Conservation (phyloP, 1,140 invertebrate species). For the Caerostris darwini region DNA sequence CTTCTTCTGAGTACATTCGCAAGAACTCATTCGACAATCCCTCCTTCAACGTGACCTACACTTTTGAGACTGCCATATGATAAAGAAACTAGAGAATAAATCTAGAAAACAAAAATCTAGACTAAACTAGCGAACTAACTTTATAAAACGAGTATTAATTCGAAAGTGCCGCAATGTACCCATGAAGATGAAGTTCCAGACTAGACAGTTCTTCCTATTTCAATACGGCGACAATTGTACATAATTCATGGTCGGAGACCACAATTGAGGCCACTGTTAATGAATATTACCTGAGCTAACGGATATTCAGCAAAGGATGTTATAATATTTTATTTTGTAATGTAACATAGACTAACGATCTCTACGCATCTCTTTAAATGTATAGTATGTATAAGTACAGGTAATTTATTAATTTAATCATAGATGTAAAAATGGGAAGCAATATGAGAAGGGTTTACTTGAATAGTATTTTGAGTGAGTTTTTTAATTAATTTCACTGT, state of each 20-base stretch:
- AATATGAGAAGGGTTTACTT: not conserved
- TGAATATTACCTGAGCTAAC: not conserved
- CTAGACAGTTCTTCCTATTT: constrained; percentile 29
- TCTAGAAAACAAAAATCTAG: not conserved
- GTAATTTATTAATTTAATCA: not conserved
- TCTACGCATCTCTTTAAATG: not conserved
- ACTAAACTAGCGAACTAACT: no score
- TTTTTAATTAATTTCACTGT: not conserved
- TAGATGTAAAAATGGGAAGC: not conserved
- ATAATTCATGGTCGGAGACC: not conserved
- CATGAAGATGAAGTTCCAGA: constrained; percentile 2
- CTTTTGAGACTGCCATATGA: constrained; percentile 78
- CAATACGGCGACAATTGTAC: constrained; percentile 44
- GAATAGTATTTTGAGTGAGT: not conserved
- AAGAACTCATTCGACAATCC: constrained; percentile 79
- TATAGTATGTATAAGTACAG: not conserved
- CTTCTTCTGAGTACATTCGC: constrained; percentile 65
- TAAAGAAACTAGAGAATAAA: constrained; percentile 8
- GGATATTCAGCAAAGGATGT: not conserved
- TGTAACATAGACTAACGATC: not conserved
- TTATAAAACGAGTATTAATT: not conserved
- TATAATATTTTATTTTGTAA: not conserved
- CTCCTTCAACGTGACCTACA: constrained; percentile 78
- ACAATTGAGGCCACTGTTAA: not conserved
- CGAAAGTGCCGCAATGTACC: not conserved